These are phyloP conservation scores for Ictidomys tridecemlineatus DNA, from an alignment of 2,113 vertebrate species.

Conservation along the genomic window DNA sequence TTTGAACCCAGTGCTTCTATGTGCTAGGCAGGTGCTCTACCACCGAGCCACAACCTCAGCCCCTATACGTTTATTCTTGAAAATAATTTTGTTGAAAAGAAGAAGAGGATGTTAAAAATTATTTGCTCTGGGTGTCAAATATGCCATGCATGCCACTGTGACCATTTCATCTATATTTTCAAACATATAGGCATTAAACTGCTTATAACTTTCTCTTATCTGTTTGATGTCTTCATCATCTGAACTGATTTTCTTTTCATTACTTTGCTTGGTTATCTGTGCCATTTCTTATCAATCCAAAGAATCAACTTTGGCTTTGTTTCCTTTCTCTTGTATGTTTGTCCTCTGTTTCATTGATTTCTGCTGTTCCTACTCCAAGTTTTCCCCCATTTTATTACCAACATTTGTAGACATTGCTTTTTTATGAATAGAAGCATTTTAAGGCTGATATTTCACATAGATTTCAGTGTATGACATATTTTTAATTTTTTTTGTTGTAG, in stretches of 20 bases:
- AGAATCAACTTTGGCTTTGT: background rate
- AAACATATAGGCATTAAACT: background rate
- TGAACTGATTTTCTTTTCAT: background rate
- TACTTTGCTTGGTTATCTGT: background rate
- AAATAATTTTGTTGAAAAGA: slow-evolving; percentile 25
- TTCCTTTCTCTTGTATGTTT: background rate
- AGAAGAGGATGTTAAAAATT: background rate
- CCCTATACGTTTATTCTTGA: background rate
- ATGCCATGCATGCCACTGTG: background rate
- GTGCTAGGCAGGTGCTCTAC: too few species aligned
- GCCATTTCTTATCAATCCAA: background rate
- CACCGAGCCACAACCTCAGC: too few species aligned
- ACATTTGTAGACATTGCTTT: background rate
- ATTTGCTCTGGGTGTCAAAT: background rate
- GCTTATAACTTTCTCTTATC: background rate
- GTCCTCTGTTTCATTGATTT: background rate
- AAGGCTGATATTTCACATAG: background rate
- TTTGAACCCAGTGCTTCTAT: too few species aligned
- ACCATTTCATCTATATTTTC: background rate
- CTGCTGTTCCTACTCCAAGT: background rate
- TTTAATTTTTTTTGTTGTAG: too few species aligned
- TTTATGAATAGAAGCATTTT: background rate
- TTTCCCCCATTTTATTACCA: background rate
- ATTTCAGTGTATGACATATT: background rate
- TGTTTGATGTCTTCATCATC: background rate